These are phyloP conservation scores for Hylia prasina DNA, from an alignment of 2,113 vertebrate genomes.

Conservation along the genomic window DNA sequence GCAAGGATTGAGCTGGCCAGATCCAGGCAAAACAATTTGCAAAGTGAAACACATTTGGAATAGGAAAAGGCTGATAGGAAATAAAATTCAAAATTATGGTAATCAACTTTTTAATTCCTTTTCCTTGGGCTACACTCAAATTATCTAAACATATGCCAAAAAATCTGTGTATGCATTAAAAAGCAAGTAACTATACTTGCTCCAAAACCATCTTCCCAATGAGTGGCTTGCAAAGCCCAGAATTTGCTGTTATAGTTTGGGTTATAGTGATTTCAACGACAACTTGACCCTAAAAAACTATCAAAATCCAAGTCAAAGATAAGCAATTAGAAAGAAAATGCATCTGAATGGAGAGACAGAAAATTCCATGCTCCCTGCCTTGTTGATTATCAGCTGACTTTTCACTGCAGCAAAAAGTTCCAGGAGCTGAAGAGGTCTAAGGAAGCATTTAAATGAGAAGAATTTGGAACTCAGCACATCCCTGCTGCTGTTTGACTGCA, in stretches of 20 bases:
- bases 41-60: neutral
- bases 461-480: neutral
- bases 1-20: neutral
- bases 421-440: neutral
- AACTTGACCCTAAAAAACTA: neutral
- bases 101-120: neutral
- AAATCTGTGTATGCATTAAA: neutral
- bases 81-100: neutral
- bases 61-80: neutral
- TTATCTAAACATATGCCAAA: neutral
- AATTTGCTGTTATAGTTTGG: neutral
- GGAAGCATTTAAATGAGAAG: neutral
- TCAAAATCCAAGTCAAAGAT: neutral
- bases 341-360: neutral
- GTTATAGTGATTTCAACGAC: neutral
- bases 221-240: neutral
- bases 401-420: neutral
- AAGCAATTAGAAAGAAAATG: neutral
- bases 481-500: constrained; percentile 16
- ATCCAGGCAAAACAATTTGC: neutral
- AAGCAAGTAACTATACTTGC: neutral
- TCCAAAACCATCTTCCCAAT: neutral
- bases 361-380: neutral
- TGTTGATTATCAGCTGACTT: neutral
- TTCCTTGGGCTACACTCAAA: neutral